Base-by-base conservation (phyloP, 2,113 vertebrate genomes). In the Coptodon rendalli region DNA sequence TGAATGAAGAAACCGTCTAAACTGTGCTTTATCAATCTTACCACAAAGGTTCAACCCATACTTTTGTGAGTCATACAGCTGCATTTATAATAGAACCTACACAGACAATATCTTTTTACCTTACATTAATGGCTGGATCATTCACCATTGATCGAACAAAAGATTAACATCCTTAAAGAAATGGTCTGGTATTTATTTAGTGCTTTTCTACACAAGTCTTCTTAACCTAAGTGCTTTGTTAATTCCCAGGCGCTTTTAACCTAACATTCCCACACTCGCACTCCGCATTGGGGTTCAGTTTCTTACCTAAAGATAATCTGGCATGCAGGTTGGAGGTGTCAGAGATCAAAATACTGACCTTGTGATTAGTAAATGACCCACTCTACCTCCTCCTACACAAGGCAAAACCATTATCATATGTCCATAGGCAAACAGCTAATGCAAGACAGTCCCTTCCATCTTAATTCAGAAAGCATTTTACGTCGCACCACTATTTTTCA, bases 111-210 rank as follows among this genome's bases (percentile, higher is more conserved):
- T 14, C 29, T 13, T 86, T 89, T 86, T 87, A 57, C 54, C 81
- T 91, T 8, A 6, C 19, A 29, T 86, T 89, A 89, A 66, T 89
- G 43, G 40, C 86, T 85, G 56, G 45, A 86, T 89, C 53, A 82
- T 85, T 54, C 68, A 76, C 56, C 31, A 40, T 5, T 7, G 6
- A 83, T 19, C 45, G 29, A 45, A 9, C 38, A 78, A 81, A 53
- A 16, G 68, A 82, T 31, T 38, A 56, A 50, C 10, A 38, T 2
- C 14, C 27, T 31, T 76, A 29, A 78, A 89, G 43, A 79, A 45
- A 73, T 45, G 7, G 38, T 45, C 38, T 45, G 66, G 66, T 16
- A 45, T 24, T 17, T 9, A 73, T 16, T 45, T 45, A 73, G 22
- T 45, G 22, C 22, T 27, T 73, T 10, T 73, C 38, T 27, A 5